Evolutionary conservation across 2,113 vertebrate species (phyloP).

Genomic region (Seriola dumerili): DNA sequence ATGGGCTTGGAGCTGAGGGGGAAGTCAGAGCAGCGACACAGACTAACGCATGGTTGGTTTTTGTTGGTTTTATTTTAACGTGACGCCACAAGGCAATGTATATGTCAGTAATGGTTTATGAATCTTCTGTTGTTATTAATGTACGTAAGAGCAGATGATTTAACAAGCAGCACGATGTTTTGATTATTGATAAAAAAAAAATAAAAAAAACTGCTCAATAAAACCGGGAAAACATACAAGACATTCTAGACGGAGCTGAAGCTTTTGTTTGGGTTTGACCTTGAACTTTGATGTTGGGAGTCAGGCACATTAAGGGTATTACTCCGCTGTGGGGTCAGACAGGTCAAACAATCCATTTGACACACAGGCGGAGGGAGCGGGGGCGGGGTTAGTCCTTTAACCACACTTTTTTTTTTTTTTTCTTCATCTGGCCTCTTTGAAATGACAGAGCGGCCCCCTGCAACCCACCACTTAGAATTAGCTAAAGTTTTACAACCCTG

Average conservation of each 20-base stretch:
- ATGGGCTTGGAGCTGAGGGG: too few species aligned
- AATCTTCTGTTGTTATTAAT: too few species aligned
- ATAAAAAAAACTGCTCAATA: neutral
- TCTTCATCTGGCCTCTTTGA: conserved; percentile 38
- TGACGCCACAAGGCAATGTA: too few species aligned
- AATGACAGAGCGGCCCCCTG: conserved; percentile 14
- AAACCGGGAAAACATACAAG: neutral
- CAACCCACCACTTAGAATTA: conserved; percentile 43
- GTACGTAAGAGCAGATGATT: too few species aligned
- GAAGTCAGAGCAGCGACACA: too few species aligned
- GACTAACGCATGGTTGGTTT: too few species aligned
- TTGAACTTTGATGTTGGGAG: conserved; percentile 54
- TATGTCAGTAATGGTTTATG: too few species aligned
- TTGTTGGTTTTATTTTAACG: too few species aligned
- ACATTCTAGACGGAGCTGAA: neutral
- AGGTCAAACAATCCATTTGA: conserved; percentile 67
- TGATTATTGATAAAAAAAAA: too few species aligned
- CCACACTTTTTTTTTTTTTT: conserved; percentile 4
- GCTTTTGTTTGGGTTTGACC: conserved; percentile 39
- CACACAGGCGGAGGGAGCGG: conserved; percentile 16
- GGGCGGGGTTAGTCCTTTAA: conserved; percentile 14
- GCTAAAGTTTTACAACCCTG: conserved; percentile 35
- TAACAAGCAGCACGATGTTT: too few species aligned
- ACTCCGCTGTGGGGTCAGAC: conserved; percentile 38
- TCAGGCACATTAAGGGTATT: conserved; percentile 32